These are phyloP conservation scores for Emydura subglobosa DNA, from an alignment of 2,113 vertebrate species.

Conservation along the genomic window DNA sequence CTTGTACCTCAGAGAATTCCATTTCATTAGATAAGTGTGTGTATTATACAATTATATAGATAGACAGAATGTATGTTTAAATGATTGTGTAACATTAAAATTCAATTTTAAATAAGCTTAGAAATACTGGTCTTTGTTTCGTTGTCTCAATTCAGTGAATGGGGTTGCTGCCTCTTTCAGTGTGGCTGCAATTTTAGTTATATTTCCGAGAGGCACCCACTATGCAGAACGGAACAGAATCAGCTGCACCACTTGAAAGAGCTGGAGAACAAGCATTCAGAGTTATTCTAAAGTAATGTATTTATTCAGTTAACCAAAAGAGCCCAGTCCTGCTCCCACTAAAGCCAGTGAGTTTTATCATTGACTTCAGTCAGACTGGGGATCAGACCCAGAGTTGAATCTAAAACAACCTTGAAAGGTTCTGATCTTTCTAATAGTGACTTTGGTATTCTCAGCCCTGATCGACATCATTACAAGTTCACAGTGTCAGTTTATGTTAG, in stretches of 20 bases:
- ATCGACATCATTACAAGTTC: neutral
- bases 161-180: fast-evolving
- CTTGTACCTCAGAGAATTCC: neutral
- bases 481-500: neutral
- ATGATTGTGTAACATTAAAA: neutral
- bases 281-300: neutral
- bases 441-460: neutral
- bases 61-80: neutral
- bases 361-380: neutral
- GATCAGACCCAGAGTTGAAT: fast-evolving
- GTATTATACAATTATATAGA: neutral
- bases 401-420: neutral
- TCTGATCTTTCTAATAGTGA: fast-evolving
- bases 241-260: neutral
- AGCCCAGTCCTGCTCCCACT: neutral
- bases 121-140: neutral
- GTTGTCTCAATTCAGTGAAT: neutral
- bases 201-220: neutral
- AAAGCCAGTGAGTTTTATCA: neutral
- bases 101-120: neutral
- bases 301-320: neutral
- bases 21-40: neutral
- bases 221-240: neutral
- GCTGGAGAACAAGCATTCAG: neutral
- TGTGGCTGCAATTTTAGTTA: fast-evolving